These are phyloP conservation scores for Actenoides hombroni DNA, from an alignment of 2,113 vertebrate genomes.

Conservation along the genomic window DNA sequence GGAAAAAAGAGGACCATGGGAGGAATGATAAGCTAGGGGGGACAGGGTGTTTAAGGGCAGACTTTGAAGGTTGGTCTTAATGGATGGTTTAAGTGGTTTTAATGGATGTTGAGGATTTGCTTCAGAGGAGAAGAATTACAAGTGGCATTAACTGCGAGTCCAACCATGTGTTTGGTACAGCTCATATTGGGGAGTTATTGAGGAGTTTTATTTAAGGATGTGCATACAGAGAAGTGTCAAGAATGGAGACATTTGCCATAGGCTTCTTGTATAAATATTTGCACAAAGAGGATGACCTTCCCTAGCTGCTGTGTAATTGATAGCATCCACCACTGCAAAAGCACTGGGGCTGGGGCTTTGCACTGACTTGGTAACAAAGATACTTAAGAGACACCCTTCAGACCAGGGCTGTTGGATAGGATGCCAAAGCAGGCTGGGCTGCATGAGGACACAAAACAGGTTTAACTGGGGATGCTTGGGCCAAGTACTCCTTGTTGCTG, in stretches of 20 bases:
- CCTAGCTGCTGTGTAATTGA: slow-evolving; percentile 38
- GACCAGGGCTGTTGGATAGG: background rate
- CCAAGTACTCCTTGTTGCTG: background rate
- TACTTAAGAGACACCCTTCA: background rate
- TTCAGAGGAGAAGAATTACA: slow-evolving; percentile 42
- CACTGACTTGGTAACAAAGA: background rate
- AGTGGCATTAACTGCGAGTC: background rate
- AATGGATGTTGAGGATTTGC: slow-evolving; percentile 40
- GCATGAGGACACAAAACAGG: rapidly evolving
- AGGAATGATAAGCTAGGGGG: background rate
- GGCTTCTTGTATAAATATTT: slow-evolving; percentile 34
- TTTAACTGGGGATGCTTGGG: background rate
- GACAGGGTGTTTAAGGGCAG: background rate
- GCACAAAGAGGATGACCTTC: background rate
- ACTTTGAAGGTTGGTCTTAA: slow-evolving; percentile 35
- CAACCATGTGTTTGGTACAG: background rate
- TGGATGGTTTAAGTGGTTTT: slow-evolving; percentile 56
- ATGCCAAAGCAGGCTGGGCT: background rate
- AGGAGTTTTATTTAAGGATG: slow-evolving; percentile 45
- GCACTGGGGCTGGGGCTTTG: background rate
- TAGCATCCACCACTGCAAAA: background rate
- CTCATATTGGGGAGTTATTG: slow-evolving; percentile 13
- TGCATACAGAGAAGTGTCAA: slow-evolving; percentile 39
- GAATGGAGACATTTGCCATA: slow-evolving; percentile 10
- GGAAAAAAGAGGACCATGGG: background rate